Base-by-base conservation (phyloP, 2,888 invertebrate genomes). In the Drosophila pegasa region DNA sequence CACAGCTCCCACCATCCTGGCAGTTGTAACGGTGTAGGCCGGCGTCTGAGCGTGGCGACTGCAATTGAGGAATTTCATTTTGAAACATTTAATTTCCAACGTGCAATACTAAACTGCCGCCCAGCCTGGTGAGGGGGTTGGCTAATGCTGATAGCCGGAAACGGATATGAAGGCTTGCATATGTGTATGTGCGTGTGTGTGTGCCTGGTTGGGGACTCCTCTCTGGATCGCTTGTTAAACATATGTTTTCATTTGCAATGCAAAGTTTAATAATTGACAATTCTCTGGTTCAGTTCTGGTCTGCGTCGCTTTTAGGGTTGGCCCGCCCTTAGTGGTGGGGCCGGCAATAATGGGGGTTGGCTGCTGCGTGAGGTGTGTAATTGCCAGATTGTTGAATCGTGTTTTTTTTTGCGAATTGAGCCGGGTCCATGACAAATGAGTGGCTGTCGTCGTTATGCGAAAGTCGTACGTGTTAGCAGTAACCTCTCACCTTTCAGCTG, bases 21-120 rank as follows among this genome's bases (percentile, higher is more conserved):
- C 69, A 64, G 65, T 52, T 45, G 56, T 56, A 59, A 61, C 40
- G 47, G 54, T 63, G 59, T 50, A 33, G 40, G 51, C 45, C 59
- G 59, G 60, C 67, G 71, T 51, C 54, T 55, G 62, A 73, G 76
- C 74, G 65, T 76, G 78, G 74, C 74, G 82, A 79, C 79, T 88
- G 86, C 89, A 87, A 85, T 88, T 85, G 80, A 88, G 85, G 88
- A 87, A 87, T 88, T 88, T 88, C 81, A 88, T 88, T 88, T 87
- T 83, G 83, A 87, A 86, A 86, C 88, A 87, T 86, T 86, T 87
- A 86, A 87, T 86, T 86, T 86, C 58, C 83, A 84, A 74, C 83
- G 76, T 82, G 78, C 76, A 78, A 71, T 69, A 76, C 78, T 65
- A 73, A 78, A 71, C 70, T 70, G 72, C 54, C 54, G 61, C 48